Evolutionary conservation across 2,113 vertebrate species (phyloP).

Genomic region (Odontesthes bonariensis): DNA sequence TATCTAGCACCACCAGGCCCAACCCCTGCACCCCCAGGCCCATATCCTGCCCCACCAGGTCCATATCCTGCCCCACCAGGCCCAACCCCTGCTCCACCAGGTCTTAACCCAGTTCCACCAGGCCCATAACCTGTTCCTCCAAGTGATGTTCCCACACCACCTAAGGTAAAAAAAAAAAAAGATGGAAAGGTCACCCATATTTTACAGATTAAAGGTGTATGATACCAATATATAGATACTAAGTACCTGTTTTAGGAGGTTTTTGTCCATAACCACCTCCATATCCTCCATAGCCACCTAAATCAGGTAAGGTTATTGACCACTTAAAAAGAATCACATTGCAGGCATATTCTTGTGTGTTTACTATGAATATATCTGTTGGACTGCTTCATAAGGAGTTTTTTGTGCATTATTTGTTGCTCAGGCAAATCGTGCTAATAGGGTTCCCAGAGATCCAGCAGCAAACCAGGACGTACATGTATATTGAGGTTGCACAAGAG

Average conservation of each 20-base stretch:
- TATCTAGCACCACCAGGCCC: slow-evolving; percentile 33
- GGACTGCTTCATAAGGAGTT: neutral
- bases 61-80: slow-evolving; percentile 59
- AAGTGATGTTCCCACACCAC: slow-evolving; percentile 49
- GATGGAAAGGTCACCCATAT: neutral
- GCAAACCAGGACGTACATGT: neutral
- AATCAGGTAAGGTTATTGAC: neutral
- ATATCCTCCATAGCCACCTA: slow-evolving; percentile 68
- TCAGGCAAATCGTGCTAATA: neutral
- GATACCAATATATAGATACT: neutral
- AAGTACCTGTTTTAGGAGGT: slow-evolving; percentile 74
- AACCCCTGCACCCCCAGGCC: slow-evolving; percentile 47
- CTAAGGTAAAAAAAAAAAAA: slow-evolving; percentile 23
- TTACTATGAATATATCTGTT: neutral
- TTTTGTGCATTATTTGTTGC: neutral
- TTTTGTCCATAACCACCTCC: slow-evolving; percentile 68
- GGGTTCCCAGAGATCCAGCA: too few species aligned
- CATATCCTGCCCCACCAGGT: too few species aligned
- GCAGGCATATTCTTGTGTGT: neutral
- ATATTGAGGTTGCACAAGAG: neutral
- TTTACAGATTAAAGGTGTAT: neutral
- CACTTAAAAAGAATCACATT: neutral
- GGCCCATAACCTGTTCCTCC: slow-evolving; percentile 36
- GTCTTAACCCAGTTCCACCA: slow-evolving; percentile 31
- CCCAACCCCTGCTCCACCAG: slow-evolving; percentile 31